phyloP scores from a whole-genome alignment of 2,888 invertebrate species.

The Ommatoiulus sabulosus region DNA sequence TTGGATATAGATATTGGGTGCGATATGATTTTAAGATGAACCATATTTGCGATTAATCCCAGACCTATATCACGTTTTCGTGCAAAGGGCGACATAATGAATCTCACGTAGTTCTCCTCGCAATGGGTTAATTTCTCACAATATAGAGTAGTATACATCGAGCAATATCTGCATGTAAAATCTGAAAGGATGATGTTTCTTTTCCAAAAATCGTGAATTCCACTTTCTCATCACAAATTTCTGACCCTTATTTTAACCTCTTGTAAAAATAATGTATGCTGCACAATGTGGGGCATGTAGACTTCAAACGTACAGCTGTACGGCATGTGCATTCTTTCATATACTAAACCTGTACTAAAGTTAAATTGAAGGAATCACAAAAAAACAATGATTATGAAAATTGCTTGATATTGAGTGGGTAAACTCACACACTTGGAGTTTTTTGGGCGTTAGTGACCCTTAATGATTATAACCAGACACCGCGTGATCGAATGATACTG shows the following conservation, averaged over 20 bases:
- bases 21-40: constrained; percentile 35
- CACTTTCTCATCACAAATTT: constrained; percentile 12
- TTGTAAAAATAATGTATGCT: neutral
- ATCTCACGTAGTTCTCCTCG: neutral
- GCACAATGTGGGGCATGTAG: neutral
- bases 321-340: neutral
- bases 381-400: neutral
- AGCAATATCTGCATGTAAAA: neutral
- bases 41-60: constrained; percentile 21
- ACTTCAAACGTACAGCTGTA: neutral
- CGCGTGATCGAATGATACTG: neutral
- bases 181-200: neutral
- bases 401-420: neutral
- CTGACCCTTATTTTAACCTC: neutral
- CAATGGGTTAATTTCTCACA: neutral
- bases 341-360: neutral
- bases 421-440: neutral
- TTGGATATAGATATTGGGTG: constrained; percentile 29
- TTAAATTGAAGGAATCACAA: neutral
- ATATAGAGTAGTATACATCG: neutral
- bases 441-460: neutral
- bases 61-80: constrained; percentile 17
- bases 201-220: neutral
- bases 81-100: neutral
- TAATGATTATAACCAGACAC: neutral